Conservation (phyloP, 1,140 invertebrate genomes). For the Augochlora pura region DNA sequence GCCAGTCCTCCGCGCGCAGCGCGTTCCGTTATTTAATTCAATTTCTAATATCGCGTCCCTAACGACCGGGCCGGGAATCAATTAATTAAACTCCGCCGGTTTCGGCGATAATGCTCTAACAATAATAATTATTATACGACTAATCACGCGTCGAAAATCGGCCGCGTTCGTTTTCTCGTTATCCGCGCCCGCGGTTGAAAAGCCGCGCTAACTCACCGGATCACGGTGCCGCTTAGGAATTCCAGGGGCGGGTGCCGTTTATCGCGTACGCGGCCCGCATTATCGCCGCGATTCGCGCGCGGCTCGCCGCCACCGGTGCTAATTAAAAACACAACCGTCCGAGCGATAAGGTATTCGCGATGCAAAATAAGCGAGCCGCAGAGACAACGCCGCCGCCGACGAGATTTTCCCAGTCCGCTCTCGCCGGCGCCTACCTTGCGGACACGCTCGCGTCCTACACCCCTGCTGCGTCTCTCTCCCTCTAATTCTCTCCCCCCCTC, state of each 20-base stretch:
- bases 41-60: neutral
- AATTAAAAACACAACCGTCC: slow-evolving; percentile 32
- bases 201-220: neutral
- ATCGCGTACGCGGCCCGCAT: slow-evolving; percentile 26
- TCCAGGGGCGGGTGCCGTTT: neutral
- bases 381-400: neutral
- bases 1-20: too few relatives aligned
- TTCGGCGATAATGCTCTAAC: neutral
- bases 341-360: slow-evolving; percentile 7
- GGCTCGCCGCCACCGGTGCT: slow-evolving; percentile 19
- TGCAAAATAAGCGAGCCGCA: neutral
- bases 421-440: too few relatives aligned
- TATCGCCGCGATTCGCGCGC: slow-evolving; percentile 37
- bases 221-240: neutral
- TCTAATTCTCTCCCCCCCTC: too few relatives aligned
- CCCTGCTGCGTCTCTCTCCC: too few relatives aligned
- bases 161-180: neutral
- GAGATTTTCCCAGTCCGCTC: neutral
- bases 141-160: neutral
- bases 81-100: neutral
- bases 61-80: neutral
- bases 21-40: neutral
- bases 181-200: too few relatives aligned
- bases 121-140: neutral
- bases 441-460: neutral